Percentiles rank a stretch among this genome's conserved stretches.
Evolutionary conservation across 1,140 invertebrate genomes (phyloP).

Genomic region (Drosophila varians): DNA sequence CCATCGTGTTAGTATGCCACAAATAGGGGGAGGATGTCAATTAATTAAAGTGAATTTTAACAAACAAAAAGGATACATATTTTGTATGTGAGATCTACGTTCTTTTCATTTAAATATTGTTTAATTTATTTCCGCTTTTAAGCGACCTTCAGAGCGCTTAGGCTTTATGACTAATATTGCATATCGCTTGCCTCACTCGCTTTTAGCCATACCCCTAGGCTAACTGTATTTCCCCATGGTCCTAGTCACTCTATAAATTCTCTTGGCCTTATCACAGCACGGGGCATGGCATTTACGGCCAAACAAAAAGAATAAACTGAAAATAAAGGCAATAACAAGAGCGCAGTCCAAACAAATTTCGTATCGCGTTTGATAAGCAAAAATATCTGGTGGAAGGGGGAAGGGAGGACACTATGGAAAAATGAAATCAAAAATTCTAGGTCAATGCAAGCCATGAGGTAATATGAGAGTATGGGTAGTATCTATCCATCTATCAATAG

Average conservation of each 20-base stretch:
- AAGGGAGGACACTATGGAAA: too few species aligned
- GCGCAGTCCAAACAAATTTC: conserved; percentile 62
- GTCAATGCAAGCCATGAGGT: conserved; percentile 57
- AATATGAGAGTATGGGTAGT: conserved; percentile 12
- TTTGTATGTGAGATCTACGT: too few species aligned
- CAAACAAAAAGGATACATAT: too few species aligned
- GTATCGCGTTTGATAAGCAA: conserved; percentile 64
- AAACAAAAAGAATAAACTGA: conserved; percentile 12
- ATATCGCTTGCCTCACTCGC: conserved; percentile 14
- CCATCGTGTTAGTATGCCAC: conserved; percentile 67
- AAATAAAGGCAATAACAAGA: conserved; percentile 14
- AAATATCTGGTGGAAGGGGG: too few species aligned
- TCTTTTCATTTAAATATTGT: too few species aligned
- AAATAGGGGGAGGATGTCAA: conserved; percentile 1
- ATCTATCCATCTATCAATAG: conserved; percentile 23
- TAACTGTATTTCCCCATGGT: conserved; percentile 54
- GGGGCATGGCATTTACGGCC: conserved; percentile 25
- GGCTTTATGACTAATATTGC: conserved; percentile 58
- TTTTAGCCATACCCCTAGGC: conserved; percentile 15
- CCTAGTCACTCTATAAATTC: conserved; percentile 48
- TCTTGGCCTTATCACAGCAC: conserved; percentile 38
- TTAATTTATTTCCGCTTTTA: background rate
- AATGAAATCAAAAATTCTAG: conserved; percentile 50
- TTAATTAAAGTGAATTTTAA: conserved; percentile 27
- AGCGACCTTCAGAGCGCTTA: conserved; percentile 41